Conservation (phyloP, 2,888 invertebrate genomes). For the Ditylenchus weischeri region DNA sequence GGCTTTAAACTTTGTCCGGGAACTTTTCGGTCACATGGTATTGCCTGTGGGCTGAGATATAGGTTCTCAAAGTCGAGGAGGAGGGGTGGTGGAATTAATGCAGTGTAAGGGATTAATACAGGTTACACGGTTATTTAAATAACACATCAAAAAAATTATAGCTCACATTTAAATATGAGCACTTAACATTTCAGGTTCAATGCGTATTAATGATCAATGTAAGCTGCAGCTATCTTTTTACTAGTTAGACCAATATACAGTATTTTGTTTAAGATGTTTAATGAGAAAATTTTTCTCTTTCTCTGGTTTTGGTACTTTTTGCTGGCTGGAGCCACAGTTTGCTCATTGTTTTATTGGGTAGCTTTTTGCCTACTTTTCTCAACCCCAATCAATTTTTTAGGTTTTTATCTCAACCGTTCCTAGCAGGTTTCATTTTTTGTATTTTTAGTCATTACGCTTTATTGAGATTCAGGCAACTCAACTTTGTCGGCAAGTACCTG, state of each 20-base stretch:
- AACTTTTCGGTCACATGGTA: no score
- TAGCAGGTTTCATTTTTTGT: constrained; percentile 44
- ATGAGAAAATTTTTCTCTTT: constrained; percentile 58
- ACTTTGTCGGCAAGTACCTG: constrained; percentile 59
- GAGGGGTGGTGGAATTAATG: no score
- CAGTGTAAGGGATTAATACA: no score
- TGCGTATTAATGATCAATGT: constrained; percentile 58
- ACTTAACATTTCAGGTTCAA: constrained; percentile 22
- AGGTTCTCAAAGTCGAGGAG: no score
- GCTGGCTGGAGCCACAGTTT: constrained; percentile 56
- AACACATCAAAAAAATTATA: no score
- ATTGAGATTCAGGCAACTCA: constrained; percentile 52
- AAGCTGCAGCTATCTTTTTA: neutral
- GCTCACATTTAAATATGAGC: no score
- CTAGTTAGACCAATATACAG: constrained; percentile 9
- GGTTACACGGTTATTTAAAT: no score
- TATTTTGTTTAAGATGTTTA: constrained; percentile 49
- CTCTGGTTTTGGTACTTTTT: constrained; percentile 59
- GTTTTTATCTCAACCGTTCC: constrained; percentile 56
- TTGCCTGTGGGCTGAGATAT: no score
- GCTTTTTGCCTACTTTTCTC: no score
- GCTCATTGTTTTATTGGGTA: constrained; percentile 58
- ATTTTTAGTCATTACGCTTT: constrained; percentile 12
- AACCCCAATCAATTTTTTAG: no score
- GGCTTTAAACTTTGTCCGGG: no score